Conservation (phyloP, 2,888 invertebrate species). For the Amphipyra tragopoginis region DNA sequence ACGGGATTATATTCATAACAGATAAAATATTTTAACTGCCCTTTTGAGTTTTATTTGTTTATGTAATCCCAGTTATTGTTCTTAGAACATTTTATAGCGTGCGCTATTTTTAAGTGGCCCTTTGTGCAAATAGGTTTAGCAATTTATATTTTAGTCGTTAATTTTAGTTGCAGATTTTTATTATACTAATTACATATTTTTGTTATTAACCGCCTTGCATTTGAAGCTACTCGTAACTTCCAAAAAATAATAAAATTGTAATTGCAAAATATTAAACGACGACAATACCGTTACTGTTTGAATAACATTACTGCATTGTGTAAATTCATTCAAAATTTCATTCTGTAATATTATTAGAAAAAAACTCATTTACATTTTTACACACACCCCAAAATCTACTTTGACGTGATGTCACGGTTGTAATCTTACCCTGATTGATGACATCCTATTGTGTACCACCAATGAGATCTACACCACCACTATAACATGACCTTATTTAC, state of each 20-base stretch:
- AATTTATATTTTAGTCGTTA: slow-evolving; percentile 33
- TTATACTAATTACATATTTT: too few relatives aligned
- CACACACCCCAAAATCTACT: slow-evolving; percentile 63
- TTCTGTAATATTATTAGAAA: slow-evolving; percentile 39
- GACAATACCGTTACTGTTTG: neutral
- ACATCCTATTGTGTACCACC: slow-evolving; percentile 59
- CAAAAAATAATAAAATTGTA: too few relatives aligned
- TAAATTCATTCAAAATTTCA: slow-evolving; percentile 10
- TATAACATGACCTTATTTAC: slow-evolving; percentile 28
- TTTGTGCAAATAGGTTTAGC: slow-evolving; percentile 38
- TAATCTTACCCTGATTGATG: slow-evolving; percentile 76
- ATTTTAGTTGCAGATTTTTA: slow-evolving; percentile 1
- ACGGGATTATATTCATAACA: slow-evolving; percentile 87
- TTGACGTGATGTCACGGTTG: slow-evolving; percentile 67
- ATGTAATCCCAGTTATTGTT: slow-evolving; percentile 84
- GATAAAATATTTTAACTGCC: slow-evolving; percentile 87
- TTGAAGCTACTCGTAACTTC: too few relatives aligned
- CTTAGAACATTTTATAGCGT: slow-evolving; percentile 77
- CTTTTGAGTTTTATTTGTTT: slow-evolving; percentile 84
- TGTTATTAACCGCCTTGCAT: too few relatives aligned
- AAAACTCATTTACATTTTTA: slow-evolving; percentile 64
- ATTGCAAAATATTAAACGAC: too few relatives aligned
- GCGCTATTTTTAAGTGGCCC: slow-evolving; percentile 58
- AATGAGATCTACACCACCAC: slow-evolving; percentile 44
- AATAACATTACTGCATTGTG: neutral